These are phyloP conservation scores for Deilephila elpenor DNA, from an alignment of 2,888 invertebrate genomes.

Conservation along the genomic window DNA sequence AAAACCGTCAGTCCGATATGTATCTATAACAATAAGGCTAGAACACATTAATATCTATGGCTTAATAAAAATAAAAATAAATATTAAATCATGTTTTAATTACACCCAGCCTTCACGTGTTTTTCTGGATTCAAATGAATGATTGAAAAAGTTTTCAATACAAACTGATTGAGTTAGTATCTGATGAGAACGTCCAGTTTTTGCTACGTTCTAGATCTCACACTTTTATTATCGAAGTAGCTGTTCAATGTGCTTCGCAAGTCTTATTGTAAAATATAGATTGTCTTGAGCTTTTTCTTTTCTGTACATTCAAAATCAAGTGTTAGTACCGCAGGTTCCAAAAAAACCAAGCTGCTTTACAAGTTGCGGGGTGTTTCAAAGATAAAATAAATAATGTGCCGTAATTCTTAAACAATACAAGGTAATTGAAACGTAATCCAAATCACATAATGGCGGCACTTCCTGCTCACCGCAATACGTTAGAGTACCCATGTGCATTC, in stretches of 20 bases:
- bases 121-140: conserved; percentile 9
- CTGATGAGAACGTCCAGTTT: not conserved
- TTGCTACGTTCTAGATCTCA: not conserved
- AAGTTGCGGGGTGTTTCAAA: not conserved
- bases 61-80: not conserved
- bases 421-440: not conserved
- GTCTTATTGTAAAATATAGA: not conserved
- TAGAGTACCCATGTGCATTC: not conserved
- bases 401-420: not conserved
- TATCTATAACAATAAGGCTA: no score
- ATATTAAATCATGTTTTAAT: conserved; percentile 11
- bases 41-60: no score
- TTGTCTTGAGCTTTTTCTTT: not conserved
- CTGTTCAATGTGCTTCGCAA: not conserved
- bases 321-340: no score
- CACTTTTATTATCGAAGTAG: not conserved
- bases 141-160: conserved; percentile 14
- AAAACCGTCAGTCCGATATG: no score
- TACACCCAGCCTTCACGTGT: not conserved
- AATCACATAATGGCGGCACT: not conserved
- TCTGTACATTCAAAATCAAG: no score
- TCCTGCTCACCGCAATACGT: not conserved
- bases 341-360: no score
- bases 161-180: conserved; percentile 10
- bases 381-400: not conserved